Base-by-base conservation (phyloP, 2,888 invertebrate species). In the Aspidiotus destructor region DNA sequence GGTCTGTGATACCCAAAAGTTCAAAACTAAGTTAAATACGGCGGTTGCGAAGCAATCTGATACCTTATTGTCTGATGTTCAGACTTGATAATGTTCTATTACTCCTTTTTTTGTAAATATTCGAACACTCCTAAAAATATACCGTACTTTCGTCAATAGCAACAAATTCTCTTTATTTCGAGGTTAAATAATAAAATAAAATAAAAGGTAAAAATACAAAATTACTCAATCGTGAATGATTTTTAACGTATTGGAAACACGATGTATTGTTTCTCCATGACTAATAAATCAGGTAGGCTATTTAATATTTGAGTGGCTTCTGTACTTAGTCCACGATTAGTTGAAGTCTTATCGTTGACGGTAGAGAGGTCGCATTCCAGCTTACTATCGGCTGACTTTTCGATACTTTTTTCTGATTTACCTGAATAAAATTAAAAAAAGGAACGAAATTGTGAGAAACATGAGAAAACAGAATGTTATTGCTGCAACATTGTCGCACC, bases 261-360 rank as follows among this genome's bases (percentile, higher is more conserved):
- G 48, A 73, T 71, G 60, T 73, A 73, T 16, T 72, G 70, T 68
- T 73, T 73, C 64, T 71, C 72, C 70, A 73, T 71, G 55, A 72
- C 73, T 16, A 71, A 71, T 52, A 73, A 70, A 69, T 73, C 70
- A 28, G 73, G 73, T 15, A 73, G 70, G 58, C 41, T 71, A 60
- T 71, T 70, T 17, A 73, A 70, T 55, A 73, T 71, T 10, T 52
- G 68, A 67, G 71, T 70, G 40, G 73, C 73, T 70, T 73, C 73
- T 57, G 44, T 28, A n/a, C 67, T 67, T 28, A 60, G 58, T 28
- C 54, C 41, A 41, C n/a, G 28, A 16, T 41, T 40, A 63, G 15
- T 8, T 7, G 63, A 40, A 15, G 41, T 54, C n/a, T 53, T 54
- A 9, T 41, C 58, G 10, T 44, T n/a, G 15, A 67, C 44, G 44